A percentile compares a stretch with the other conserved stretches of the same genome.
These are phyloP conservation scores for Acleris literana DNA, from an alignment of 2,888 invertebrate species.

Conservation along the genomic window DNA sequence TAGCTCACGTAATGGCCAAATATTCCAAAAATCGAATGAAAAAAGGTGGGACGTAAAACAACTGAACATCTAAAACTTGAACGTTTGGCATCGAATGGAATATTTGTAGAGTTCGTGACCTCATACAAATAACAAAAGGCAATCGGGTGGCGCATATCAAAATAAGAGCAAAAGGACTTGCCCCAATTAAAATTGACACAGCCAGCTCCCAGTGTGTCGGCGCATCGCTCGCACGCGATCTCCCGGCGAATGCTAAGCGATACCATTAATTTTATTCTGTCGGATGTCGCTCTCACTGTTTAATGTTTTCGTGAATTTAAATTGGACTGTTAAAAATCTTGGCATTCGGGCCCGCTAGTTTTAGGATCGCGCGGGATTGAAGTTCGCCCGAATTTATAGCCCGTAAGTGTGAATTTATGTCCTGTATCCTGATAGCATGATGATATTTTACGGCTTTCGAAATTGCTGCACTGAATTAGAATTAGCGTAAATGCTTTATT, in stretches of 20 bases:
- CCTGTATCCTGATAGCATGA: constrained; percentile 2
- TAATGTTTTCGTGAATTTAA: constrained; percentile 66
- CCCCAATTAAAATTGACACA: constrained; percentile 82
- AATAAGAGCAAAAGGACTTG: constrained; percentile 67
- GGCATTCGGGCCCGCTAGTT: constrained; percentile 32
- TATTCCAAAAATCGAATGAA: not conserved
- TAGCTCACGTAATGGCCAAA: not conserved
- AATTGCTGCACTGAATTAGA: constrained; percentile 9
- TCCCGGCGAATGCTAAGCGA: constrained; percentile 73
- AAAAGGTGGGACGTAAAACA: not conserved
- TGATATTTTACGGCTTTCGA: constrained; percentile 11
- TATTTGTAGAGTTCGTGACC: constrained; percentile 63
- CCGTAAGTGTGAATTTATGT: constrained; percentile 26
- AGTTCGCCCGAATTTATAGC: constrained; percentile 29
- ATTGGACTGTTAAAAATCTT: constrained; percentile 48
- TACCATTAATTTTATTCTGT: constrained; percentile 77
- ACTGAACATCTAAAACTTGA: not conserved
- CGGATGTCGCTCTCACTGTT: constrained; percentile 63
- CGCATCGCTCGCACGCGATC: constrained; percentile 79
- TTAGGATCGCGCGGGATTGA: constrained; percentile 30
- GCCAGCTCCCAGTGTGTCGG: constrained; percentile 68
- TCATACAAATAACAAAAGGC: constrained; percentile 70
- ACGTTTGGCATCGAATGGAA: not conserved
- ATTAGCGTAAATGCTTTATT: not conserved
- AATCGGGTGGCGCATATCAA: constrained; percentile 67